These are phyloP conservation scores for Myiopsitta monachus DNA, from an alignment of 2,113 vertebrate genomes.

Conservation along the genomic window DNA sequence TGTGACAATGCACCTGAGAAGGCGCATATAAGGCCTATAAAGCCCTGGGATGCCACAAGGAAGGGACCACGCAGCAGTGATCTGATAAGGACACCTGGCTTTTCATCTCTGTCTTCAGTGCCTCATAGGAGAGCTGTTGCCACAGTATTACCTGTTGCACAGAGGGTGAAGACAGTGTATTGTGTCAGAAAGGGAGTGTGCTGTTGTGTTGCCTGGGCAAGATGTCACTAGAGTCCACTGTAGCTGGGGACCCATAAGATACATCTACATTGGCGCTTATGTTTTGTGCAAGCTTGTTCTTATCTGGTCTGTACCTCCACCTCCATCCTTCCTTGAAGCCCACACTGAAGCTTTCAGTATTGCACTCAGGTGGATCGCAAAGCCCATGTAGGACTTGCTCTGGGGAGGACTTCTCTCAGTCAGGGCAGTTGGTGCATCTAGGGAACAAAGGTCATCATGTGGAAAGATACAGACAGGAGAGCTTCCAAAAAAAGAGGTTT, in stretches of 20 bases:
- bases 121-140: background rate
- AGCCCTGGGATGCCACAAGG: background rate
- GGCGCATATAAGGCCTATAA: background rate
- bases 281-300: background rate
- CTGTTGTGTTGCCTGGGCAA: background rate
- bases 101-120: background rate
- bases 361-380: background rate
- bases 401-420: background rate
- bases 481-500: background rate
- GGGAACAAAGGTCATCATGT: background rate
- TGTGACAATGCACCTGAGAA: background rate
- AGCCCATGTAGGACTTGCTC: background rate
- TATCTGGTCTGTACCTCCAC: background rate
- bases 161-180: background rate
- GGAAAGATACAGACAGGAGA: background rate
- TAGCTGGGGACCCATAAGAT: background rate
- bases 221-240: background rate
- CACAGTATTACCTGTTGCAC: background rate
- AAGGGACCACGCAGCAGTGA: background rate
- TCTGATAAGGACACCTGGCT: background rate
- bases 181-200: background rate
- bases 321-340: background rate
- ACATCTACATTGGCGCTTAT: rapidly evolving
- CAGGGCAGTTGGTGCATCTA: background rate
- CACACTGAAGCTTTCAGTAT: background rate